Base-by-base conservation (phyloP, 2,888 invertebrate genomes). In the Beris morrisii region DNA sequence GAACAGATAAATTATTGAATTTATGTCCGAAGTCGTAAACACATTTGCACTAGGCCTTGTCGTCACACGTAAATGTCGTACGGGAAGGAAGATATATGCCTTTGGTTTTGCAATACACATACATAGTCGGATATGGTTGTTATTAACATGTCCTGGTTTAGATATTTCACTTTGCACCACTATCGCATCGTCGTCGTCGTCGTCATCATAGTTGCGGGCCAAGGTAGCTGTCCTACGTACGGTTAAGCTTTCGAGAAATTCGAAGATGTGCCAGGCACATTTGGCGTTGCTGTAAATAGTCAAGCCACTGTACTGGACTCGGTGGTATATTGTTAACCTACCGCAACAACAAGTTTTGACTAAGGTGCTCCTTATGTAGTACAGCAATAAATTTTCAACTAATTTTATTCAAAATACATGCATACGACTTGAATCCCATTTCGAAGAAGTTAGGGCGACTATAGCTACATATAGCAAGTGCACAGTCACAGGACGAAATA, bases 1-100 rank as follows among this genome's bases (percentile, higher is more conserved):
- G 59, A 55, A 59, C 58, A 66, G 66, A 69, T 69, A 66, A 66
- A 69, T 69, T 69, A 69, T 69, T 66, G 64, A 69, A 69, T 69
- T 69, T 66, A 66, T 69, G 66, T 66, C 64, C 57, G 54, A 55
- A 66, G 69, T 66, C 66, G 64, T 68, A 68, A 68, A 68, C 68
- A 68, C 66, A 68, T 66, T 66, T 68, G 61, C 66, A 66, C 64
- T 66, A 58, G 32, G 52, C 52, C 15, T 52, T 67, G 67, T 68
- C 66, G 66, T 66, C 68, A 64, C 63, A 64, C 50, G 52, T 63
- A 61, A 59, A 32, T 56, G 46, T 54, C 48, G 54, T 38, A 53
- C 56, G 53, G 22, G 12, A 43, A 38, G 32, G 22, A 59, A 55
- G 58, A 67, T 63, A 46, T 56, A 64, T 57, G 57, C 15, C 22